Conservation (phyloP, 1,140 invertebrate species). For the Anthonomus grandis region DNA sequence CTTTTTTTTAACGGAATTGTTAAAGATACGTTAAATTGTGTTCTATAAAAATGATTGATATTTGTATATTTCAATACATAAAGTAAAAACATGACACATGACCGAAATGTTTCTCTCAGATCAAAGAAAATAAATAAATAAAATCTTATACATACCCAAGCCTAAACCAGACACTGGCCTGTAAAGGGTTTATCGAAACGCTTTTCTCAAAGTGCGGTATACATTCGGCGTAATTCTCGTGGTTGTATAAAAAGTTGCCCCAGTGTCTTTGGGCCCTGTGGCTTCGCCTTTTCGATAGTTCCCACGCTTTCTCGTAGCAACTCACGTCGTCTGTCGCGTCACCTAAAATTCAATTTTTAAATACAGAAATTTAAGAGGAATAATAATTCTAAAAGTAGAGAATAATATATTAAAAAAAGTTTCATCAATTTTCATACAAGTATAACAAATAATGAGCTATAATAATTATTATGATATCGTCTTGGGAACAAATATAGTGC, state of each 20-base stretch:
- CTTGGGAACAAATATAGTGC: no score
- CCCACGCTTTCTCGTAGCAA: conserved; percentile 88
- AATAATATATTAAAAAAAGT: no score
- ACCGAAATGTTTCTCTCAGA: no score
- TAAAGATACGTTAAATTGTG: no score
- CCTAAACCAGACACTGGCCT: conserved; percentile 79
- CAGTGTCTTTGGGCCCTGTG: conserved; percentile 79
- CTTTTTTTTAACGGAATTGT: no score
- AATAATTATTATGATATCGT: no score
- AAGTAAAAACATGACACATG: neutral
- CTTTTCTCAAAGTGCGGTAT: conserved; percentile 78
- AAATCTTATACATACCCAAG: conserved; percentile 64
- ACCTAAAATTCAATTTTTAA: conserved; percentile 44
- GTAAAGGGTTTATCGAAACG: conserved; percentile 79
- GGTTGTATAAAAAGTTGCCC: conserved; percentile 74
- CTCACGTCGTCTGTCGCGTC: conserved; percentile 74
- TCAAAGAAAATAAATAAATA: no score
- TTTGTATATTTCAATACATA: neutral
- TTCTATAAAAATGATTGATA: neutral
- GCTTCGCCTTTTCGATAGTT: conserved; percentile 76
- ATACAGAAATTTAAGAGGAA: no score
- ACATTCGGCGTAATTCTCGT: conserved; percentile 71
- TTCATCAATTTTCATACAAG: no score
- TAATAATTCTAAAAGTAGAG: no score
- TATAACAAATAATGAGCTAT: no score